Base-by-base conservation (phyloP, 1,140 invertebrate genomes). In the Triops longicaudatus region DNA sequence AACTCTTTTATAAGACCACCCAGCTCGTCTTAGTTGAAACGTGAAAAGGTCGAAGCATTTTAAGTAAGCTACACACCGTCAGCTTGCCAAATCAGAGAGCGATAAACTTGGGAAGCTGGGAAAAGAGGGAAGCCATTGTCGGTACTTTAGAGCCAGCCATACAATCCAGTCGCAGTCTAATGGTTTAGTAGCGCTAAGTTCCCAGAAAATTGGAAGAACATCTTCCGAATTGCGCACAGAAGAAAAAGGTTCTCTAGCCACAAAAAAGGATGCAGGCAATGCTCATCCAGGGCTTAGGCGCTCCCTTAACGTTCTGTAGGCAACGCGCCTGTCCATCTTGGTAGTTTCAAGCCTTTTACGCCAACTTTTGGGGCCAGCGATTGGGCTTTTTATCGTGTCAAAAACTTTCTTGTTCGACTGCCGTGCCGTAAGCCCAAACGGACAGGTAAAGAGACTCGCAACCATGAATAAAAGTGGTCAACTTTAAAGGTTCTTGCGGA, bases 1-100 rank as follows among this genome's bases (percentile, higher is more conserved):
- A 63, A 63, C 50, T 63, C 50, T 37, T 37, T 37, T 63, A 63
- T 63, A 63, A 63, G 50, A 63, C 50, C 50, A 63, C 50, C 50
- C 50, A 14, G 50, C 50, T 63, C 7, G 50, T 63, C 14, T 1
- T n/a, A 17, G 17, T 17, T 17, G 50, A 22, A 63, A 63, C 50
- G 50, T 63, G 50, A 63, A 63, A 37, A 63, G 50, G 50, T 22
- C 50, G 6, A 63, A 9, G 17, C 22, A n/a, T 63, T 63, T 63
- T n/a, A 63, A 63, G 50, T 63, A 63, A 63, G 50, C 50, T 63
- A 63, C 50, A 63, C 50, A 63, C 50, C 50, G 10, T 63, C 22
- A 22, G 50, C 50, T 63, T n/a, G 50, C 17, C 31, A 37, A 63
- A 14, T 63, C 50, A 63, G 50, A 9, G 22, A 63, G 50, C 50